A percentile compares a stretch with the other conserved stretches of the same genome.
These are phyloP conservation scores for Holcopasites calliopsidis DNA, from an alignment of 1,140 invertebrate species.

Conservation along the genomic window DNA sequence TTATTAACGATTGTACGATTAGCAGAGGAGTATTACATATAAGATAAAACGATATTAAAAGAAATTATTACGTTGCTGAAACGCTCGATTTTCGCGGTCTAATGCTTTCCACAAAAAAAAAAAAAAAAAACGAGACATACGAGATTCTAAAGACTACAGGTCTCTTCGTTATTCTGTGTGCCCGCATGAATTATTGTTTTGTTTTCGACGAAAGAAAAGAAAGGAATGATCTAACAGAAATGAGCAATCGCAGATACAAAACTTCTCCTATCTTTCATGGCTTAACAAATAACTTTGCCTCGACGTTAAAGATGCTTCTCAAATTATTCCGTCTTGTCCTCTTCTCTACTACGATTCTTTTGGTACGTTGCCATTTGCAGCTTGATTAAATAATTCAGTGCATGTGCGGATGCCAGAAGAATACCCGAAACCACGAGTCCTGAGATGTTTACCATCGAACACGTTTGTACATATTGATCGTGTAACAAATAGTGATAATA, in stretches of 20 bases:
- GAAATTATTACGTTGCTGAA: not conserved
- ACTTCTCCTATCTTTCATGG: not conserved
- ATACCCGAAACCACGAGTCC: not conserved
- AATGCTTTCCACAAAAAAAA: too few species aligned
- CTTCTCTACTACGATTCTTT: not conserved
- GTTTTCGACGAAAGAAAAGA: not conserved
- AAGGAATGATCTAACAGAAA: not conserved
- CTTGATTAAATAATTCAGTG: not conserved
- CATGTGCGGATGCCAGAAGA: not conserved
- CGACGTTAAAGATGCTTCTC: not conserved
- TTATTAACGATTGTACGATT: not conserved
- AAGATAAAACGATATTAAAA: not conserved
- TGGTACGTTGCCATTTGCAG: not conserved
- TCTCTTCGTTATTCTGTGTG: not conserved
- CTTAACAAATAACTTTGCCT: not conserved
- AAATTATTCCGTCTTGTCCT: slow-evolving; percentile 9
- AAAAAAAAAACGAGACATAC: not conserved
- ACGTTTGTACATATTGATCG: slow-evolving; percentile 24
- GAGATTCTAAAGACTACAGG: not conserved
- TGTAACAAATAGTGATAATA: slow-evolving; percentile 17
- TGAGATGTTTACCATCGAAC: slow-evolving; percentile 9
- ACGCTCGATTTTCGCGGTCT: not conserved
- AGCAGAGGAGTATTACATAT: not conserved
- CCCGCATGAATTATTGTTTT: not conserved
- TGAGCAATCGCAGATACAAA: not conserved